Evolutionary conservation across 2,113 vertebrate species (phyloP).

Genomic region (Anhinga anhinga): DNA sequence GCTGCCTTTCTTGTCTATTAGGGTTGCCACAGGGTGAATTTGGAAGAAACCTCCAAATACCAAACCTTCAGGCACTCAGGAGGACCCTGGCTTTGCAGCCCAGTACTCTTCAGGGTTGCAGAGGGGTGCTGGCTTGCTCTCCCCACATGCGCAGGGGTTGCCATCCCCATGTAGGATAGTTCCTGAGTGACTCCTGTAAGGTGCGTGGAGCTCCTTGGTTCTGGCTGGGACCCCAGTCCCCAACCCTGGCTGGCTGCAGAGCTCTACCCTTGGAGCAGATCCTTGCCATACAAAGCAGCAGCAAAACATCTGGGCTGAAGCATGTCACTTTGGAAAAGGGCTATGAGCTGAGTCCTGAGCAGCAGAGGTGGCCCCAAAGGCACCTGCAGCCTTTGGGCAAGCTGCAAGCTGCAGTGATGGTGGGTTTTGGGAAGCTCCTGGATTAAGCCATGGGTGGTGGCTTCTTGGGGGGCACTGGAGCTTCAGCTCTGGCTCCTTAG

Average conservation of each 20-base stretch:
- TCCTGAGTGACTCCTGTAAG: background rate
- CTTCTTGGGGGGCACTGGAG: background rate
- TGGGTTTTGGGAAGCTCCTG: background rate
- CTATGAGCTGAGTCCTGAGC: background rate
- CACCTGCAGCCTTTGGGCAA: background rate
- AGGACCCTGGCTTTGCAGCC: background rate
- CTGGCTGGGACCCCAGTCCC: background rate
- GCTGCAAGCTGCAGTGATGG: background rate
- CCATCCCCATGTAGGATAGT: fast-evolving
- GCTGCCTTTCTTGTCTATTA: background rate
- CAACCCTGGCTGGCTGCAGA: background rate
- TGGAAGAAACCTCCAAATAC: background rate
- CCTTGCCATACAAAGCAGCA: background rate
- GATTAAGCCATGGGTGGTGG: background rate
- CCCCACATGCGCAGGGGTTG: fast-evolving
- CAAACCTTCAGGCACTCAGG: background rate
- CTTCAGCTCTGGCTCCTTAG: background rate
- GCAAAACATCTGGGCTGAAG: background rate
- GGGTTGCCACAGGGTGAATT: background rate
- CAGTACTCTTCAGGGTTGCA: too few relatives aligned
- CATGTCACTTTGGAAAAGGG: background rate
- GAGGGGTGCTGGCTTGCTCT: background rate
- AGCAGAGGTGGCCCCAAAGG: background rate
- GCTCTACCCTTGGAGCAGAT: background rate
- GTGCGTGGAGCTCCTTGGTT: background rate